Conservation (phyloP, 1,140 invertebrate genomes). For the Philopotamus ludificatus region DNA sequence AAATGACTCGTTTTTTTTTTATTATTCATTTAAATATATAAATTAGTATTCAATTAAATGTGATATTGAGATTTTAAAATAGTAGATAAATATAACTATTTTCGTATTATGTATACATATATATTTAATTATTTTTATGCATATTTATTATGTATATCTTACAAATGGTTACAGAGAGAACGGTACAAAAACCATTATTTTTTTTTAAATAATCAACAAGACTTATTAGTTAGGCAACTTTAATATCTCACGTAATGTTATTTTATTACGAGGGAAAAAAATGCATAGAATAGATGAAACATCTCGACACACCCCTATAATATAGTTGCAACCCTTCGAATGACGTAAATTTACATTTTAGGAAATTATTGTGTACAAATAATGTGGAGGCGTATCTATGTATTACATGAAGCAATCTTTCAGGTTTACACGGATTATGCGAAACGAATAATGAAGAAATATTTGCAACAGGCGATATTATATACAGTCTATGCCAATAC, state of each 20-base stretch:
- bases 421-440: background rate
- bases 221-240: constrained; percentile 34
- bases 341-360: background rate
- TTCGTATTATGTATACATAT: constrained; percentile 8
- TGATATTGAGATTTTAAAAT: constrained; percentile 19
- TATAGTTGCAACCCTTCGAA: background rate
- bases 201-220: constrained; percentile 41
- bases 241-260: background rate
- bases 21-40: constrained; percentile 1
- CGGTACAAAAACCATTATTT: constrained; percentile 40
- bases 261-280: background rate
- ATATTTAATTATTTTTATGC: background rate
- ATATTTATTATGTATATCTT: constrained; percentile 15
- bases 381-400: background rate
- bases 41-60: constrained; percentile 15
- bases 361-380: background rate
- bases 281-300: background rate
- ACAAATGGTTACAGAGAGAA: constrained; percentile 31
- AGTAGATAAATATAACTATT: constrained; percentile 17
- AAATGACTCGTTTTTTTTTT: constrained; percentile 25
- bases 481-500: too few species aligned
- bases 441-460: too few species aligned
- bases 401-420: background rate
- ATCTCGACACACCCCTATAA: background rate
- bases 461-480: too few species aligned